These are phyloP conservation scores for Clarias gariepinus DNA, from an alignment of 2,113 vertebrate species.

Conservation along the genomic window DNA sequence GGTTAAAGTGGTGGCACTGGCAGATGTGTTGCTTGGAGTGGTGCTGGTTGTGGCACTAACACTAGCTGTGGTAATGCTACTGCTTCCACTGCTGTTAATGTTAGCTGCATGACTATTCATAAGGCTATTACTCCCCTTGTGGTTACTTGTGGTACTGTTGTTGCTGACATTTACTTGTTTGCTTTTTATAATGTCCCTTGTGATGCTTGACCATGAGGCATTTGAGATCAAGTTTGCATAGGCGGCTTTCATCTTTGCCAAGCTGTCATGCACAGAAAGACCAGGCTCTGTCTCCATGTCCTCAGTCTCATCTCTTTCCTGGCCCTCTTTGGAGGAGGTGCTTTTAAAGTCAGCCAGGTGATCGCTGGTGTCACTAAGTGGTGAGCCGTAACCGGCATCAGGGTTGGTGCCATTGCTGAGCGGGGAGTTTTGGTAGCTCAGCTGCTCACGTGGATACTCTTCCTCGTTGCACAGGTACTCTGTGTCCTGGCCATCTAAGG, in stretches of 20 bases:
- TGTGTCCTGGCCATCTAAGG: slow-evolving; percentile 85
- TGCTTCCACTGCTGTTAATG: slow-evolving; percentile 66
- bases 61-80: slow-evolving; percentile 61
- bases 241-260: slow-evolving; percentile 97
- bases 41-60: slow-evolving; percentile 65
- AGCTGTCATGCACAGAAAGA: slow-evolving; percentile 91
- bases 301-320: slow-evolving; percentile 81
- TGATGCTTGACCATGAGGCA: slow-evolving; percentile 93
- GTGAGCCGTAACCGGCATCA: slow-evolving; percentile 93
- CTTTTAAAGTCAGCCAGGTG: slow-evolving; percentile 86
- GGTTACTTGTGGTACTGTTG: slow-evolving; percentile 64
- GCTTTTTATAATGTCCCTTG: slow-evolving; percentile 89
- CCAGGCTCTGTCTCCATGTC: slow-evolving; percentile 78
- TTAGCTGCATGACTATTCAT: slow-evolving; percentile 67
- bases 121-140: slow-evolving; percentile 78
- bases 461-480: slow-evolving; percentile 90
- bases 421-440: slow-evolving; percentile 94
- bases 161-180: slow-evolving; percentile 70
- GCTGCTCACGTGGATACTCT: slow-evolving; percentile 82
- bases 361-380: slow-evolving; percentile 93
- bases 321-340: slow-evolving; percentile 80
- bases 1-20: slow-evolving; percentile 42
- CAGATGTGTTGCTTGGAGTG: slow-evolving; percentile 59
- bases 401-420: slow-evolving; percentile 94
- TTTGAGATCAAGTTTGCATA: slow-evolving; percentile 97